Base-by-base conservation (phyloP, 2,888 invertebrate species). In the Toxonevra muliebris region DNA sequence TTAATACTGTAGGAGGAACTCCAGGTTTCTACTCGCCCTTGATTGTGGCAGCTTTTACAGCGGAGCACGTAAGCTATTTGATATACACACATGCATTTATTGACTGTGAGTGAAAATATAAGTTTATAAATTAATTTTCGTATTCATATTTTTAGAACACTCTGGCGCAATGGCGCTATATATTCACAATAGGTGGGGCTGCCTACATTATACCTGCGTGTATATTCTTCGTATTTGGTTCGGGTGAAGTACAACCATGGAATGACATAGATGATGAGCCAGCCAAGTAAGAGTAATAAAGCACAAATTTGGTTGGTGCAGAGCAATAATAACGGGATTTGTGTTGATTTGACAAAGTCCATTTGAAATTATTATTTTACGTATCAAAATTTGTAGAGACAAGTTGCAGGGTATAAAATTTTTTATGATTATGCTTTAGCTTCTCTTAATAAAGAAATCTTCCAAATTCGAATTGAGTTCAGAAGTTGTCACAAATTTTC, bases 1-100 rank as follows among this genome's bases (percentile, higher is more conserved):
- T 92, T 64, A 93, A 92, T 79, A 91, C 91, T 68, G 84, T 92
- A 69, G 93, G 92, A 17, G 89, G 90, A 61, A 87, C 89, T 0
- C 88, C 92, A 0, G 92, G 92, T 12, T 90, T 93, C 71, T 88
- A 93, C 65, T 87, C 91, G n/a, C 90, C 92, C 0, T 84, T 90
- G 70, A 85, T 91, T 68, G 91, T 92, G 20, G 92, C 91, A 1
- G 76, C 76, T 13, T 84, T 84, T 65, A 84, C 83, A 1, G 62
- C 76, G 65, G 69, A 82, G 3, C 73, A 77, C 70, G 83, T 79
- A 64, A 66, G 75, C 70, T 30, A 20, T 11, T 43, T 40, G 1
- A 55, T 17, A 1, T 13, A 19, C 30, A n/a, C n/a, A n/a, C 7
- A 30, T 30, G 30, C 7, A 30, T 7, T 4, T 30, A 42, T 30